Evolutionary conservation across 92 coral and sea anemone genomes (phyloP), one percentile per base, ranked within the genome.

Genomic region (Virgularia gustaviana): DNA sequence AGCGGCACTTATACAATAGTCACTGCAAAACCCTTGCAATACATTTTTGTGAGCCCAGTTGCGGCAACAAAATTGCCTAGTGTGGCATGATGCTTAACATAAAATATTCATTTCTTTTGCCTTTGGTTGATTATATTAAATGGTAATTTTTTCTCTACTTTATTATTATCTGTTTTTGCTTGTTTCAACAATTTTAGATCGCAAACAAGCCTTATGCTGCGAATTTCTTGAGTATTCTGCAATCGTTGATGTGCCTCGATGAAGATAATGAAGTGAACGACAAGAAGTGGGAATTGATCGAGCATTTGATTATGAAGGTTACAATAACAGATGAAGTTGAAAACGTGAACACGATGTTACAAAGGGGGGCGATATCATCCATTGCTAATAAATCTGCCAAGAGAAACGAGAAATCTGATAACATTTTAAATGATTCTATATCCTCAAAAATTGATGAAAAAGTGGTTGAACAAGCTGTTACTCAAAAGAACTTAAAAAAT

Each of bases 201-300:
- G 86, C 96, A 60, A 88, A 81, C 87, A 94, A 86, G 56, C 99
- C 99, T 7, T 96, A 87, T 35, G 96, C 90, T 8, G 72, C 83
- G 33, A 86, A 94, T 63, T 85, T 94, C 12, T 74, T 94, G 15
- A 85, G 86, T 59, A 90, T 94, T 63, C 83, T 94, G 15, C 99
- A 94, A 60, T 87, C 85, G 33, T 68, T 94, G 51, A 80, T 94
- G 31, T 65, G 79, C 72, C 81, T 94, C 51, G 99, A 89, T 29
- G 90, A 89, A 20, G 99, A 94, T 49, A 84, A 89, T 3, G 94
- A 91, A 0, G 87, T 94, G 32, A 84, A 88, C 6, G 99, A 94
- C 75, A 64, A 75, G 12, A 87, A 89, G 31, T 94, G 99, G 99
- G 94, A 94, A 4, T 82, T 80, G 31, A 87, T 94, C 4, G 99